Base-by-base conservation (phyloP, 2,113 vertebrate species). In the Formicarius rufipectus region DNA sequence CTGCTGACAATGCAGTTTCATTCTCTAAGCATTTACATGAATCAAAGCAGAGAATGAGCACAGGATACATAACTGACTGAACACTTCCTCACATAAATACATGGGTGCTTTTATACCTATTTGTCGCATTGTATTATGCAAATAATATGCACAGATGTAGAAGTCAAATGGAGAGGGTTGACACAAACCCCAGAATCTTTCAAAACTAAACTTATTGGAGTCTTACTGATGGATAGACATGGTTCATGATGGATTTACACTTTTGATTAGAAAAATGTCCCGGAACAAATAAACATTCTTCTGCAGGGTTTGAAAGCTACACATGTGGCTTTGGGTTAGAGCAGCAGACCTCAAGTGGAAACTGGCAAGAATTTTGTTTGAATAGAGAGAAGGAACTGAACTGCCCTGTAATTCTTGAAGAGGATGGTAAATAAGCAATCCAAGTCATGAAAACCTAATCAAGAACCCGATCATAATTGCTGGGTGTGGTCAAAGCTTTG, bases 231-330 rank as follows among this genome's bases (percentile, higher is more conserved):
- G 2, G 23, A 53, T 56, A 49, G 31, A 22, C 62, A 19, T 16
- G 18, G 18, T 37, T 91, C 42, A 42, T 53, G 14, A 6, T 84
- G 42, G 63, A 39, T 76, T 94, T 95, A 31, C 24, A 40, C 7
- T 64, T 94, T 84, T 77, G 53, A 68, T 92, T 49, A 92, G 68
- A 76, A 86, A 56, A 84, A 8, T 49, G 58, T 83, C 28, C 31
- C 68, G 87, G 11, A 19, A 64, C 31, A 86, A 76, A 69, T n/a
- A 79, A 84, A 58, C 49, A 31, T 74, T 68, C 16, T 64, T 80
- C 30, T 85, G 49, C 75, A 42, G 5, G 22, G 11, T 56, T 86
- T 80, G 23, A 63, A 82, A 91, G 35, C 82, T 39, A 13, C 3
- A 11, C 4, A 1, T 21, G 14, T 14, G 30, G 50, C 49, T 84